These are phyloP conservation scores for Aradus depressus DNA, from an alignment of 2,888 invertebrate species.

Conservation along the genomic window DNA sequence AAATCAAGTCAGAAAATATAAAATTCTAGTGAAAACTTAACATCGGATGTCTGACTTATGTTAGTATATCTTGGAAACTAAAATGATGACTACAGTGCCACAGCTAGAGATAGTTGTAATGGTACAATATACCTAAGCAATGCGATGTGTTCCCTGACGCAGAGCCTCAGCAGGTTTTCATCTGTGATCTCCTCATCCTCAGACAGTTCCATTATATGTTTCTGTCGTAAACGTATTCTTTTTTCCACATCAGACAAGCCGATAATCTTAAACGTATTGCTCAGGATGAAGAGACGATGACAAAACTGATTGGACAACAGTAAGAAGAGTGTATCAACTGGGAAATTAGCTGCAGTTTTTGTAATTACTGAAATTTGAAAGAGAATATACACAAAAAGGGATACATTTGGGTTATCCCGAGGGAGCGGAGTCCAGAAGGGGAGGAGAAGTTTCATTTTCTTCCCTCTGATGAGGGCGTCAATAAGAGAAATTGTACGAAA, in stretches of 20 bases:
- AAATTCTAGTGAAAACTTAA: too few species aligned
- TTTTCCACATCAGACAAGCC: slow-evolving; percentile 1
- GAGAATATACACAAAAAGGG: not conserved
- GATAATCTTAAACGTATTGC: slow-evolving; percentile 6
- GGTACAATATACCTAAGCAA: slow-evolving; percentile 8
- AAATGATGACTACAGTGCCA: too few species aligned
- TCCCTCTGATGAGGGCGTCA: slow-evolving; percentile 5
- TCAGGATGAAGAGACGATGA: slow-evolving; percentile 3
- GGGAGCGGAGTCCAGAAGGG: slow-evolving; percentile 16
- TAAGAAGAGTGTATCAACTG: slow-evolving; percentile 7
- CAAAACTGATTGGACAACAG: slow-evolving; percentile 5
- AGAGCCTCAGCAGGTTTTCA: not conserved
- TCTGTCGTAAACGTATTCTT: not conserved
- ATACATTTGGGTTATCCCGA: not conserved
- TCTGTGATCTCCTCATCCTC: not conserved
- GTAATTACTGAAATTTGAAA: slow-evolving; percentile 8
- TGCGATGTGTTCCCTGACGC: slow-evolving; percentile 12
- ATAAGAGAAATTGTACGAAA: slow-evolving; percentile 1
- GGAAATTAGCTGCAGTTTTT: slow-evolving; percentile 9
- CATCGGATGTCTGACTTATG: too few species aligned
- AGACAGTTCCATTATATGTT: slow-evolving; percentile 1
- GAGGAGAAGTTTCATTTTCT: not conserved
- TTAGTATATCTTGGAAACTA: too few species aligned
- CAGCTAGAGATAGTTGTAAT: too few species aligned
- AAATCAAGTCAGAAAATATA: too few species aligned